A percentile compares a stretch with the other conserved stretches of the same genome.
Conservation (phyloP, 53 echinoderm and acorn worm genomes). For the Luidia sarsii region DNA sequence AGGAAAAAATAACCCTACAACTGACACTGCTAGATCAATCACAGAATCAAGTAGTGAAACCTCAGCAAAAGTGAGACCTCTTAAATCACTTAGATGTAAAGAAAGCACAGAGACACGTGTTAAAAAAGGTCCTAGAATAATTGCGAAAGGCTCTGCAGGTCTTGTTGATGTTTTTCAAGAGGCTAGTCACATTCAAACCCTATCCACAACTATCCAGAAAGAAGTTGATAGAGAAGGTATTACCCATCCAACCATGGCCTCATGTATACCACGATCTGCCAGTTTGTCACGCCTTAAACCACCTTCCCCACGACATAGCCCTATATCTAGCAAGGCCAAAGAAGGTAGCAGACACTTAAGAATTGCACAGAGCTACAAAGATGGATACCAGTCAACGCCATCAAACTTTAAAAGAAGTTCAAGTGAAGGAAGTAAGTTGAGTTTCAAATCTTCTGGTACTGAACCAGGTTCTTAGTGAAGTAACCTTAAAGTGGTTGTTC, state of each 20-base stretch:
- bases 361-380: not conserved
- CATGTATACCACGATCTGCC: constrained; percentile 27
- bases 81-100: no score
- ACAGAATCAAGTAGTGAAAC: not conserved
- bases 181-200: not conserved
- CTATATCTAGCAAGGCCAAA: not conserved
- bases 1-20: not conserved
- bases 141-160: constrained; percentile 18
- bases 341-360: constrained; percentile 27
- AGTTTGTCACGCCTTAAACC: constrained; percentile 33
- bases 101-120: not conserved
- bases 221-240: not conserved
- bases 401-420: not conserved
- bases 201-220: not conserved
- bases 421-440: constrained; percentile 4
- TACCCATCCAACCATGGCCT: not conserved
- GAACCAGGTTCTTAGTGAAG: constrained; percentile 18
- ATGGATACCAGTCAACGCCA: not conserved
- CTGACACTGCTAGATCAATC: not conserved
- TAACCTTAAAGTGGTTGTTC: not conserved
- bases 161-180: constrained; percentile 10
- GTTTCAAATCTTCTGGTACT: not conserved
- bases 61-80: no score
- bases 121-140: constrained; percentile 10
- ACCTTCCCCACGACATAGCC: constrained; percentile 15